Evolutionary conservation across 2,113 vertebrate species (phyloP), one percentile per base, ranked within the genome.

Genomic region (Ophthalmolycus amberensis): DNA sequence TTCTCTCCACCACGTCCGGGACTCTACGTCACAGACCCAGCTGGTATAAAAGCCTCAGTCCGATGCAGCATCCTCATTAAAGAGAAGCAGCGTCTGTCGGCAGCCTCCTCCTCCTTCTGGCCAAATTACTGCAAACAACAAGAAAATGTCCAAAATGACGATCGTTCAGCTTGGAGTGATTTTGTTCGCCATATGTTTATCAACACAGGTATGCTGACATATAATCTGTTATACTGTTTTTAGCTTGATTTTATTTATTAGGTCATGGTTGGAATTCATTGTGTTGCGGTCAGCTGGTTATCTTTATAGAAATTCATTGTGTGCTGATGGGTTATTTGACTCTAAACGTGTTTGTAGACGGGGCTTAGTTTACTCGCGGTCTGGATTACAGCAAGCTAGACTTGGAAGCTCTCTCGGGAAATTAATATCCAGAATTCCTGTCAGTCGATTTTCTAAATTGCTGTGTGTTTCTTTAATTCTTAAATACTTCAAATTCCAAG

Each of bases 111-210:
- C 74, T 80, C 71, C 73, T 71, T 50, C 67, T 79, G 85, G 88
- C 50, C 84, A 80, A 88, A 82, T 72, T 58, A 70, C 70, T 40
- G 46, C 67, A 80, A 25, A 69, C 44, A 75, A 79, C 58, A 34
- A 65, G 18, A 88, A 66, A 38, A 95, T 95, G 94, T 83, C 81
- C 65, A 94, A 82, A 89, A 90, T 94, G 89, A 94, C 88, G 71
- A 75, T 85, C 32, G 46, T 77, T 85, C 92, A 90, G 5, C 82
- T 95, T 10, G 93, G 90, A 91, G 83, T 94, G 54, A 42, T 95
- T 75, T 20, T 95, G 54, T 79, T 95, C 70, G 90, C 88, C 40
- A 75, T 94, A 69, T 95, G 91, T 90, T 88, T 95, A 88, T 91
- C 91, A 77, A 82, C 93, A 84, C 93, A 95, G 95, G 95, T 96